Percentiles rank a stretch among this genome's conserved stretches.
Conservation (phyloP, 2,888 invertebrate species). For the Synergus itoensis region DNA sequence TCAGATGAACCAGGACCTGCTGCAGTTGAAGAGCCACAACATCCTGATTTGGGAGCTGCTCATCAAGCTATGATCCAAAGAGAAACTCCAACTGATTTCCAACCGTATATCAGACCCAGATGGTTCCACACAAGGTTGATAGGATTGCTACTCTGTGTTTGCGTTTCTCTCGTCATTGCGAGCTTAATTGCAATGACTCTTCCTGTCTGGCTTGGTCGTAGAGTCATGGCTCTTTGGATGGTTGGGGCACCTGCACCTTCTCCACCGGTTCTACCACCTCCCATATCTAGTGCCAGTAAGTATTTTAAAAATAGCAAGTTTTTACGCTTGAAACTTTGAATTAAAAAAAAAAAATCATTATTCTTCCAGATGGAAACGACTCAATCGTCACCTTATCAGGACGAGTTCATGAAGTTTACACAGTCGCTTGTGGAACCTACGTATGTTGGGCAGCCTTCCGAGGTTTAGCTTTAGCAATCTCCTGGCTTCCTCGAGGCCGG, state of each 20-base stretch:
- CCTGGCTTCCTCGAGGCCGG: constrained; percentile 94
- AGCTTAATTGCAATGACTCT: constrained; percentile 92
- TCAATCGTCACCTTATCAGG: constrained; percentile 77
- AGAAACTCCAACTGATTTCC: constrained; percentile 87
- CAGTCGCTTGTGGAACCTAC: constrained; percentile 96
- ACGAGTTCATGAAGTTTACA: constrained; percentile 97
- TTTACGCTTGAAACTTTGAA: background rate
- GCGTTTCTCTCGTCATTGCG: constrained; percentile 89
- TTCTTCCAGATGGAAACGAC: constrained; percentile 60
- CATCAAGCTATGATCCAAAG: constrained; percentile 94
- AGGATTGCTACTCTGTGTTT: constrained; percentile 87
- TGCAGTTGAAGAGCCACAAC: constrained; percentile 71
- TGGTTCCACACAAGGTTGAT: constrained; percentile 87
- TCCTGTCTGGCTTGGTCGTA: constrained; percentile 94
- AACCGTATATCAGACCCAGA: constrained; percentile 92
- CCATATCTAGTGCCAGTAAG: constrained; percentile 51
- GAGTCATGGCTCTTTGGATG: constrained; percentile 93
- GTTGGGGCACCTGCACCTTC: constrained; percentile 80
- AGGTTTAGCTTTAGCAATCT: constrained; percentile 88
- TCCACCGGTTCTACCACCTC: constrained; percentile 71
- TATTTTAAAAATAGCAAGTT: background rate
- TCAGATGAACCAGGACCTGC: constrained; percentile 72
- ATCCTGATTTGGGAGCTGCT: constrained; percentile 85
- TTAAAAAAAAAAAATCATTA: background rate
- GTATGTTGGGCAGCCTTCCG: constrained; percentile 96